Base-by-base conservation (phyloP, 1,140 invertebrate genomes). In the Psilanteris sp. region DNA sequence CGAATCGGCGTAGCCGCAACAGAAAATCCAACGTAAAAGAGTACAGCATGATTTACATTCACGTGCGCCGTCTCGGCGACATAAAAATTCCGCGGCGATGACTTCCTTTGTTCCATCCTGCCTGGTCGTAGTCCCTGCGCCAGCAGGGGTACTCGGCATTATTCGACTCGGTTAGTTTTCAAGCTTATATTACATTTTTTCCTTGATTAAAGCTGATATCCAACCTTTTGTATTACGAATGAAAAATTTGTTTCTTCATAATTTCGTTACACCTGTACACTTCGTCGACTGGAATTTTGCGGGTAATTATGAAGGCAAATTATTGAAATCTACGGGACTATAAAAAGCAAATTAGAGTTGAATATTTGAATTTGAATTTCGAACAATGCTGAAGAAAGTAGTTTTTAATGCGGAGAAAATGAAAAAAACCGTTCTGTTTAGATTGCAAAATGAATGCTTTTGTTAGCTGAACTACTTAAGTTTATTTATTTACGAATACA, bases 61-160 rank as follows among this genome's bases (percentile, higher is more conserved):
- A n/a, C n/a, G n/a, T n/a, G n/a, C 83, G 82, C 70, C 82, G 82
- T 84, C 81, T 84, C 80, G 81, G 79, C 79, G 85, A 81, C 84
- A 87, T 87, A 88, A 88, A 88, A 88, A 88, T 88, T 87, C 87
- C 84, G 76, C 77, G 76, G 79, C 83, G 82, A 88, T 87, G 87
- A 88, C 85, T 88, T 87, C 82, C 82, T 87, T 88, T 87, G 86
- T 87, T 88, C 83, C 80, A 80, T 77, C 81, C 84, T 83, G 74
- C 77, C 74, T 71, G 79, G 76, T 68, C 77, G 78, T 74, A 78
- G 79, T 77, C 81, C 78, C 79, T 77, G 76, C 54, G 59, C 71
- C n/a, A n/a, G n/a, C 50, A 75, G 55, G 71, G 79, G 78, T 75
- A 77, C 72, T 41, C 39, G 48, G 43, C 34, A 52, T 78, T 70